Conservation (phyloP, 2,888 invertebrate species). For the Sialis fuliginosa region DNA sequence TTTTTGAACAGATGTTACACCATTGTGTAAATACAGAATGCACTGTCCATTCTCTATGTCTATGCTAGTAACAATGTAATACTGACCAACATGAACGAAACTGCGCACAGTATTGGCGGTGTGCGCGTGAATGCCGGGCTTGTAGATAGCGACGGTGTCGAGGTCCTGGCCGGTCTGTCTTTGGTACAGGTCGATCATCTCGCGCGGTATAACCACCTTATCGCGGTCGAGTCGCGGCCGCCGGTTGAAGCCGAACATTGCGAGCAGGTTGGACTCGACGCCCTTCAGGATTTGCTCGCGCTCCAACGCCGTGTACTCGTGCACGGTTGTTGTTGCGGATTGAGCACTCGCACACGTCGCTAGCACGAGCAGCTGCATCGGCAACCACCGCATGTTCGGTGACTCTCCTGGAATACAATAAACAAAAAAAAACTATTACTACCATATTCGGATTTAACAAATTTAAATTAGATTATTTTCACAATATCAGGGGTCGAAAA, state of each 20-base stretch:
- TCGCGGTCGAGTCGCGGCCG: slow-evolving; percentile 30
- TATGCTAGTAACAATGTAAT: too few species aligned
- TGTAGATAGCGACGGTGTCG: slow-evolving; percentile 45
- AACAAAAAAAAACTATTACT: too few species aligned
- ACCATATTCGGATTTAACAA: too few species aligned
- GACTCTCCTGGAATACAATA: slow-evolving; percentile 18
- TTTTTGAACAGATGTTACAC: too few species aligned
- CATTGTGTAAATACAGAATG: too few species aligned
- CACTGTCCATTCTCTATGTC: too few species aligned
- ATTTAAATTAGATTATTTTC: too few species aligned
- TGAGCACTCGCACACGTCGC: slow-evolving; percentile 14
- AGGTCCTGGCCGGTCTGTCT: slow-evolving; percentile 43
- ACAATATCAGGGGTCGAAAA: too few species aligned
- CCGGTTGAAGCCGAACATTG: slow-evolving; percentile 38
- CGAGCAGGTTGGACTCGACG: slow-evolving; percentile 39
- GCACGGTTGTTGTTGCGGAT: slow-evolving; percentile 11
- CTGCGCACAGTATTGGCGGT: slow-evolving; percentile 74
- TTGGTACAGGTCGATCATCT: slow-evolving; percentile 63
- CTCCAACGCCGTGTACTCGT: slow-evolving; percentile 16
- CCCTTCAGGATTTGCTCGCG: slow-evolving; percentile 22
- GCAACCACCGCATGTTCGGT: slow-evolving; percentile 23
- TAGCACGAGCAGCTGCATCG: slow-evolving; percentile 19
- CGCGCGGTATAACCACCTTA: slow-evolving; percentile 51
- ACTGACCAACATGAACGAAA: slow-evolving; percentile 61
- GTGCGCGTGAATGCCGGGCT: slow-evolving; percentile 47